Conservation (phyloP, 2,888 invertebrate genomes). For the Bombylius discolor region DNA sequence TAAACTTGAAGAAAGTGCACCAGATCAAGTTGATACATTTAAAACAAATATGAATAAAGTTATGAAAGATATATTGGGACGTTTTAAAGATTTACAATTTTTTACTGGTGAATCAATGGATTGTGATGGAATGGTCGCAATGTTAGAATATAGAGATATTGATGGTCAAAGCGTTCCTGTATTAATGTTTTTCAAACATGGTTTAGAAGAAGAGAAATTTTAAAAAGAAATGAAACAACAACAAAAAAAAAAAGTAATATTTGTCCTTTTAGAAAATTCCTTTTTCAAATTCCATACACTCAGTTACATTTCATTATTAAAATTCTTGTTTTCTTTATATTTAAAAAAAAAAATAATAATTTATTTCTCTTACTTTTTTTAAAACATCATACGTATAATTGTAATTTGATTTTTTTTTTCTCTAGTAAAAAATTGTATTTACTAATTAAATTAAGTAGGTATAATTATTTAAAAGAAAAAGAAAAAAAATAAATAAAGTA, state of each 20-base stretch:
- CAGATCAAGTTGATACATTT: constrained; percentile 77
- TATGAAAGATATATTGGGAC: constrained; percentile 79
- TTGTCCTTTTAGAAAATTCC: neutral
- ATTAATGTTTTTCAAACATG: constrained; percentile 93
- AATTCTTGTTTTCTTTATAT: too few species aligned
- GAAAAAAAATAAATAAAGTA: too few species aligned
- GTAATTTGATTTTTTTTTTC: too few species aligned
- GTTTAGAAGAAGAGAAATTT: constrained; percentile 89
- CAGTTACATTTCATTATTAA: too few species aligned
- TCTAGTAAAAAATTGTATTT: too few species aligned
- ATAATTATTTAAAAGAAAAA: too few species aligned
- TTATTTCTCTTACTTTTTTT: too few species aligned
- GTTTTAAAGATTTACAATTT: constrained; percentile 87
- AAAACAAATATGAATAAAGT: constrained; percentile 87
- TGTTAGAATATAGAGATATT: constrained; percentile 86
- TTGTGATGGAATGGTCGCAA: constrained; percentile 84
- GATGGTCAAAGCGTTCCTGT: constrained; percentile 71
- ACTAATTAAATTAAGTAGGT: too few species aligned
- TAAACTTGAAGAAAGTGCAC: constrained; percentile 63
- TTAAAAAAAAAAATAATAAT: too few species aligned
- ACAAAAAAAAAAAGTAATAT: neutral
- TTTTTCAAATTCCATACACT: neutral
- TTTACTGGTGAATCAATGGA: constrained; percentile 90
- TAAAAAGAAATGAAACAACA: constrained; percentile 34
- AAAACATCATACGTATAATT: too few species aligned